Conservation (phyloP, 2,797 vertebrate species). For the Poliocrania exsul region DNA sequence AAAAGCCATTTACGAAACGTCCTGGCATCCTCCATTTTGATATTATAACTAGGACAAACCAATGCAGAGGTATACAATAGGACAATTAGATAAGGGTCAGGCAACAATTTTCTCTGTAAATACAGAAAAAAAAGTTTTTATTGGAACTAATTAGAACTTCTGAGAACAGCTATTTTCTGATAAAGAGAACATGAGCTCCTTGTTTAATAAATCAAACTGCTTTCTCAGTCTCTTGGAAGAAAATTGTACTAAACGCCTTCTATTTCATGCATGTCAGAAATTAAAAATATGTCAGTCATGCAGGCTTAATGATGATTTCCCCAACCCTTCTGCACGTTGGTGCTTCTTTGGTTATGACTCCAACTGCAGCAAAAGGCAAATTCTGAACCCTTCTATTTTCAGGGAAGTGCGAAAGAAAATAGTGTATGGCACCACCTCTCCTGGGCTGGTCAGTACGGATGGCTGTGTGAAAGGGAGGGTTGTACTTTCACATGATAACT, state of each 20-base stretch:
- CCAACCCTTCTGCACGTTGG: neutral
- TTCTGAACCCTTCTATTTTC: neutral
- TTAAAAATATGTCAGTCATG: neutral
- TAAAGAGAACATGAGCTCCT: neutral
- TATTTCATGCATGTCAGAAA: neutral
- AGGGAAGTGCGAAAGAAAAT: neutral
- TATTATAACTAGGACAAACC: neutral
- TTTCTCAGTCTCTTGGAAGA: neutral
- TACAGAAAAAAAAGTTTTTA: neutral
- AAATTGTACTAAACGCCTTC: neutral
- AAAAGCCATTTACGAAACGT: neutral
- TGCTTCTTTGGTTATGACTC: neutral
- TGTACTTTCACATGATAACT: neutral
- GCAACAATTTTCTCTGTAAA: neutral
- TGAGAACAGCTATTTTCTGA: neutral
- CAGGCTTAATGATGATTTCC: neutral
- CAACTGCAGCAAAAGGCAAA: neutral
- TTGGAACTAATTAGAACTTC: neutral
- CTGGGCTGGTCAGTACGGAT: neutral
- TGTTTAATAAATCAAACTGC: neutral
- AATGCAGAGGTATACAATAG: neutral
- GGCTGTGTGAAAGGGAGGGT: neutral
- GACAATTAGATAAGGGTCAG: neutral
- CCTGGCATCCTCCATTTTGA: neutral
- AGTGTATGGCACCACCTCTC: accelerated